These are phyloP conservation scores for Todiramphus chloris DNA, from an alignment of 2,113 vertebrate genomes.

Conservation along the genomic window DNA sequence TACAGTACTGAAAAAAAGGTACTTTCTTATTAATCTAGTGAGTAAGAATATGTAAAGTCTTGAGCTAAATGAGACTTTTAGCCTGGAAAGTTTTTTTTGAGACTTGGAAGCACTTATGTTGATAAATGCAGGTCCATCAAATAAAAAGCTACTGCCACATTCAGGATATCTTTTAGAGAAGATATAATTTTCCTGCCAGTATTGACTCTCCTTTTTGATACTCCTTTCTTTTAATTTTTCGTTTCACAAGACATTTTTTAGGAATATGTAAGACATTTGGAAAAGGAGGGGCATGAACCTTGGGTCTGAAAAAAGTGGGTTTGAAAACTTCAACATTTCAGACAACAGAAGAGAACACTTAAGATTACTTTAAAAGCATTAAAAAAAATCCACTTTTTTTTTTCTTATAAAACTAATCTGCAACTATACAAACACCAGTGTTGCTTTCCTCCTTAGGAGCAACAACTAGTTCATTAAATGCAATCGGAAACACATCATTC, in stretches of 20 bases:
- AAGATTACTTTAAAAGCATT: background rate
- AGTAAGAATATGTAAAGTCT: background rate
- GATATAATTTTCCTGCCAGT: background rate
- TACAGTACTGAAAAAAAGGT: background rate
- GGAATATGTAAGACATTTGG: background rate
- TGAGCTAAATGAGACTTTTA: background rate
- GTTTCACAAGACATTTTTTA: background rate
- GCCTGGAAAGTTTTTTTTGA: slow-evolving; percentile 1
- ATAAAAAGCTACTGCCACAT: background rate
- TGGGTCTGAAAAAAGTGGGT: background rate
- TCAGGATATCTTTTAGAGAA: background rate
- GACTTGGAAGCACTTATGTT: background rate
- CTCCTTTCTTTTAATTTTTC: background rate
- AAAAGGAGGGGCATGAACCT: background rate
- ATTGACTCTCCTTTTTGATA: background rate
- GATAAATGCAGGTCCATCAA: background rate
- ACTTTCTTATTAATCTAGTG: background rate
- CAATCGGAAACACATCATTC: background rate
- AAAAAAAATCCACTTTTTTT: background rate
- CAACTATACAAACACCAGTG: background rate
- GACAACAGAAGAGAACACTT: background rate
- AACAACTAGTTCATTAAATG: background rate
- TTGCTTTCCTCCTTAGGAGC: background rate
- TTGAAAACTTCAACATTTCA: background rate
- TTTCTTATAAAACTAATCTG: background rate